Evolutionary conservation across 2,113 vertebrate genomes (phyloP).

Genomic region (Hippotragus niger): DNA sequence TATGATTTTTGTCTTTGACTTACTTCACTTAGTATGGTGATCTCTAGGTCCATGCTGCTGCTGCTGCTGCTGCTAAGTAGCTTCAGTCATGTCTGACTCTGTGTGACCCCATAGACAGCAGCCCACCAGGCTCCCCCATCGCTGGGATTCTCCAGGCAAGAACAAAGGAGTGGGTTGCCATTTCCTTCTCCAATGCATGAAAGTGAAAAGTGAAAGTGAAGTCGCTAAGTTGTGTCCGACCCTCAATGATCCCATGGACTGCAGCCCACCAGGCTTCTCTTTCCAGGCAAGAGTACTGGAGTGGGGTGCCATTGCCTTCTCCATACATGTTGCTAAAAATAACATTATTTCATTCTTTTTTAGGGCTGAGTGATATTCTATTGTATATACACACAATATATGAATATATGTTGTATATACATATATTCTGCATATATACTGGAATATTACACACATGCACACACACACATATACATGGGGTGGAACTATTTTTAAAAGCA

Average conservation of each 20-base stretch:
- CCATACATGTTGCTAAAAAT: neutral
- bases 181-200: no score
- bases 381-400: neutral
- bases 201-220: no score
- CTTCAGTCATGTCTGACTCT: no score
- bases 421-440: neutral
- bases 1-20: neutral
- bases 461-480: neutral
- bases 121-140: no score
- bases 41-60: neutral
- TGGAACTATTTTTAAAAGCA: neutral
- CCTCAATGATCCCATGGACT: no score
- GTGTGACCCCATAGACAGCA: no score
- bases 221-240: no score
- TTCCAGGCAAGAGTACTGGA: no score
- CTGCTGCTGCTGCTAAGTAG: no score
- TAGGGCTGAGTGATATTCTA: neutral
- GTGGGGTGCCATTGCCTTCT: neutral
- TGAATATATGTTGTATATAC: neutral
- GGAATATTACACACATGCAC: neutral
- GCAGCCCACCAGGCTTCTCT: no score
- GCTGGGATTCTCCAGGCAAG: no score
- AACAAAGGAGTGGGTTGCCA: no score
- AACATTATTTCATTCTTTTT: neutral
- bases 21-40: neutral